Evolutionary conservation across 2,888 invertebrate species (phyloP).

Genomic region (Sinelater perroti): DNA sequence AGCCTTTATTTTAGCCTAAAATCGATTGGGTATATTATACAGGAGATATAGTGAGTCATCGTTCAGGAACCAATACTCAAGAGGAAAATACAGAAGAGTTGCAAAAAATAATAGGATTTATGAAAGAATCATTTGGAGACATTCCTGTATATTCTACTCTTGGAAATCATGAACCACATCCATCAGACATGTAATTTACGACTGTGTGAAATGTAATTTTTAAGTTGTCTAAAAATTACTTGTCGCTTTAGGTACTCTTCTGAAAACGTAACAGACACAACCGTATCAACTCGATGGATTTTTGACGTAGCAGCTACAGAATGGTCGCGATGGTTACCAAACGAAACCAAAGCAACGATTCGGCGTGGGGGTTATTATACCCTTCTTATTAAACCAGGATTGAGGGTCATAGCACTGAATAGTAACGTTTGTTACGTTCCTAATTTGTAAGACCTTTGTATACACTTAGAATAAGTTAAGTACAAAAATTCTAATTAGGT

Average conservation of each 20-base stretch:
- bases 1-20: slow-evolving; percentile 56
- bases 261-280: slow-evolving; percentile 59
- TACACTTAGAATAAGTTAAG: too few relatives aligned
- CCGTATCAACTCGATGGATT: slow-evolving; percentile 72
- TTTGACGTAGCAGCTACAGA: slow-evolving; percentile 74
- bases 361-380: slow-evolving; percentile 79
- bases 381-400: slow-evolving; percentile 68
- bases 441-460: slow-evolving; percentile 27
- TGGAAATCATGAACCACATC: slow-evolving; percentile 75
- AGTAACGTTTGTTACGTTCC: slow-evolving; percentile 75
- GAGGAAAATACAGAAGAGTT: slow-evolving; percentile 70
- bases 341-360: slow-evolving; percentile 66
- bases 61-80: slow-evolving; percentile 82
- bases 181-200: slow-evolving; percentile 43
- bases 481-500: too few relatives aligned
- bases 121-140: slow-evolving; percentile 61
- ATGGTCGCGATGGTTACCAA: slow-evolving; percentile 75
- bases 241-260: slow-evolving; percentile 73
- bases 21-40: slow-evolving; percentile 80
- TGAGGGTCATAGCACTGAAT: slow-evolving; percentile 78
- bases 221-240: too few relatives aligned
- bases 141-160: slow-evolving; percentile 68
- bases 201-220: background rate
- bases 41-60: slow-evolving; percentile 87
- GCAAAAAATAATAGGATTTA: slow-evolving; percentile 59